phyloP scores from a whole-genome alignment of 2,113 vertebrate species.

The Motacilla tschutschensis region DNA sequence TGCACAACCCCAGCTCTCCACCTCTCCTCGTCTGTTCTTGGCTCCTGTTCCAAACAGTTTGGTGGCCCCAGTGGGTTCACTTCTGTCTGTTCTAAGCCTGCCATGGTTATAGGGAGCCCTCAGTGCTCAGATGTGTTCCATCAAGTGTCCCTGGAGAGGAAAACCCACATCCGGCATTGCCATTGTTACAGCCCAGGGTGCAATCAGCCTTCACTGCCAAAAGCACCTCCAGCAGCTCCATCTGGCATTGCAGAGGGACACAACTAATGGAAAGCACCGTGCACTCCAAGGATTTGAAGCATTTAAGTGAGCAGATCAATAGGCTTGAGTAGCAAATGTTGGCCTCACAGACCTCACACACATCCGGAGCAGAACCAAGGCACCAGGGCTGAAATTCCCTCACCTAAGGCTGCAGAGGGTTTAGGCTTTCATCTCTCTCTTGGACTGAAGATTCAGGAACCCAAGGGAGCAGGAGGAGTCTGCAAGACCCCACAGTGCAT shows the following conservation, averaged over 20 bases:
- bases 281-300: background rate
- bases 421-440: background rate
- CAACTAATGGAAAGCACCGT: background rate
- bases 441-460: background rate
- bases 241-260: background rate
- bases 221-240: background rate
- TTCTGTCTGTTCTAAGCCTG: background rate
- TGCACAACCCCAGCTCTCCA: background rate
- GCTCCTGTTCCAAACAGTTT: background rate
- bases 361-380: background rate
- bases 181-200: background rate
- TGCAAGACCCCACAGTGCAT: background rate
- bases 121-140: background rate
- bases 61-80: background rate
- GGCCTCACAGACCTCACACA: background rate
- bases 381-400: background rate
- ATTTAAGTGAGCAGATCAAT: conserved; percentile 2
- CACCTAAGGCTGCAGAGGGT: background rate
- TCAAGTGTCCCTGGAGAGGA: background rate
- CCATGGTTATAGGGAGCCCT: background rate
- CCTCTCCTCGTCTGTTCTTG: rapidly evolving
- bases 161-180: background rate
- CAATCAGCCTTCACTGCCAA: background rate
- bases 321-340: background rate
- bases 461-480: background rate